Conservation (phyloP, 1,140 invertebrate species). For the Drosophila ohnishii region DNA sequence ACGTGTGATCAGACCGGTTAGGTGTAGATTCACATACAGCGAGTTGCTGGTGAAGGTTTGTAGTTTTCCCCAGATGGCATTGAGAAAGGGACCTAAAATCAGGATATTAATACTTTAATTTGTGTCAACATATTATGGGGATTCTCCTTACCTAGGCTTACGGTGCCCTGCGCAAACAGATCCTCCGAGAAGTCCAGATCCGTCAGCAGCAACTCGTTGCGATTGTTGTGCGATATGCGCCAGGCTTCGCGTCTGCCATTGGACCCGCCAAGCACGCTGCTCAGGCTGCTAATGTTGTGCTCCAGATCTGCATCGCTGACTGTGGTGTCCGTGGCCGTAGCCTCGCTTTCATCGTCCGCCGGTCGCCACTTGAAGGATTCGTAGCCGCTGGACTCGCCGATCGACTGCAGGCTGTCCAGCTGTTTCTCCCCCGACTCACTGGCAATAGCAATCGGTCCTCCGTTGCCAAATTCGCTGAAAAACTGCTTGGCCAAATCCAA, state of each 20-base stretch:
- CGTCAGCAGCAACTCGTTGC: slow-evolving; percentile 69
- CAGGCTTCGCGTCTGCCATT: slow-evolving; percentile 68
- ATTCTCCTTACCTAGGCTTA: slow-evolving; percentile 74
- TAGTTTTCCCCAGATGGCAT: slow-evolving; percentile 91
- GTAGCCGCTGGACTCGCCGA: slow-evolving; percentile 92
- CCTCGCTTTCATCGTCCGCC: slow-evolving; percentile 84
- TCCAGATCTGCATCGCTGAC: slow-evolving; percentile 53
- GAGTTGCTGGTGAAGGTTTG: slow-evolving; percentile 94
- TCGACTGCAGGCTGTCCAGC: slow-evolving; percentile 87
- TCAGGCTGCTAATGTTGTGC: slow-evolving; percentile 52
- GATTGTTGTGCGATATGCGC: slow-evolving; percentile 81
- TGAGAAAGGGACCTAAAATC: slow-evolving; percentile 90
- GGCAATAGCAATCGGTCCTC: neutral
- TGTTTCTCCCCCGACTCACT: slow-evolving; percentile 76
- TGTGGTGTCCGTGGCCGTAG: slow-evolving; percentile 38
- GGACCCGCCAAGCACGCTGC: slow-evolving; percentile 21
- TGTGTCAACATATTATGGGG: too few species aligned
- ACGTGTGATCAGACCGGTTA: slow-evolving; percentile 93
- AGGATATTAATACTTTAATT: neutral
- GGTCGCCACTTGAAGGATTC: slow-evolving; percentile 90
- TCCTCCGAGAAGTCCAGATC: slow-evolving; percentile 83
- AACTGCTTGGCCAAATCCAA: slow-evolving; percentile 79
- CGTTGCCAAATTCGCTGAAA: slow-evolving; percentile 67
- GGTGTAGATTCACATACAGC: slow-evolving; percentile 93
- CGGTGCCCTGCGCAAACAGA: slow-evolving; percentile 83